Base-by-base conservation (phyloP, 2,797 vertebrate genomes). In the Mallotus villosus region DNA sequence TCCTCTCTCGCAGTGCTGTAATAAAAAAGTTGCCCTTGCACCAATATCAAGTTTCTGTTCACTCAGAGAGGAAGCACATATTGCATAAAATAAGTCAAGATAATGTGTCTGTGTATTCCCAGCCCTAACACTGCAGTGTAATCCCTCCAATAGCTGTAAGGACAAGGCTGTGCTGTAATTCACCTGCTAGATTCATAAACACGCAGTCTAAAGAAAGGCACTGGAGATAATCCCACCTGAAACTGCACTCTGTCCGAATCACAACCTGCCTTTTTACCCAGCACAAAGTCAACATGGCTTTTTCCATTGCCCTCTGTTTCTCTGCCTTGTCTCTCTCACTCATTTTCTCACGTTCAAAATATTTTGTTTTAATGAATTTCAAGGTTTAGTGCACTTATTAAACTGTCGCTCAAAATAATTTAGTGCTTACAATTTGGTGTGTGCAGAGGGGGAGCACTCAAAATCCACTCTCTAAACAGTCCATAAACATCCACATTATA, bases 81-180 rank as follows among this genome's bases (percentile, higher is more conserved):
- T 71, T 71, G 73, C 57, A 73, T 57, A 6, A 24, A 87, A 78
- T 73, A 67, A 74, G 76, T 74, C 34, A 1, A 66, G 32, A 63
- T 79, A 2, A 65, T 63, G 63, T 72, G 70, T 29, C 46, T 67
- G 16, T 63, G 57, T 51, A 71, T 80, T 73, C 63, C 74, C 70
- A n/a, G 53, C 61, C 58, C 64, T 68, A 67, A 75, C 67, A 72
- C 24, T 4, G 32, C 16, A 27, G 58, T 49, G 59, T 73, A 76
- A 82, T 84, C 74, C 68, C 51, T 32, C 22, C 51, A 41, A 58
- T 73, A 77, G 69, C 74, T 83, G 75, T 66, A 71, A 79, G 73
- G 72, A 81, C 58, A 57, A 75, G 49, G n/a, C 63, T 81, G 62
- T 61, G 65, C 73, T 58, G 61, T 78, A 76, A 83, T 79, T 73